These are phyloP conservation scores for Lagodon rhomboides DNA, from an alignment of 2,797 vertebrate species.

Conservation along the genomic window DNA sequence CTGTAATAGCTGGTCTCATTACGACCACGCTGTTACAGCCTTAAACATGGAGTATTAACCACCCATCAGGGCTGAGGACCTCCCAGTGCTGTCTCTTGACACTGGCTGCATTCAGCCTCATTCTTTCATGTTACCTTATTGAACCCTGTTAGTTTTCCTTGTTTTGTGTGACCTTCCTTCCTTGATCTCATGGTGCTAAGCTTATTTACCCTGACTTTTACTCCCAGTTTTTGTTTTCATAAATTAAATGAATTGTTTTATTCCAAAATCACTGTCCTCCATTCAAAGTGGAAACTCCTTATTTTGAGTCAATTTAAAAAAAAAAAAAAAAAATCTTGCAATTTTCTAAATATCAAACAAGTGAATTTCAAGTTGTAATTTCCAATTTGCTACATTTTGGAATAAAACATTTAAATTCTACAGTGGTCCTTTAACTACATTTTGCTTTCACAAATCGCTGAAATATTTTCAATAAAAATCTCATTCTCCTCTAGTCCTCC, in stretches of 20 bases:
- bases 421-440: background rate
- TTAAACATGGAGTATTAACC: background rate
- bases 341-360: background rate
- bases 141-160: constrained; percentile 15
- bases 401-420: constrained; percentile 5
- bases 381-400: constrained; percentile 16
- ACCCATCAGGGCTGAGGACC: background rate
- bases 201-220: constrained; percentile 5
- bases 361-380: background rate
- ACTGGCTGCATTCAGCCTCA: background rate
- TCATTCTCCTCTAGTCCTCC: constrained; percentile 84
- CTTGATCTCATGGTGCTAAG: background rate
- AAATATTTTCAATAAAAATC: constrained; percentile 24
- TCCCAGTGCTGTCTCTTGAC: background rate
- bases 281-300: background rate
- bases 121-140: background rate
- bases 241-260: constrained; percentile 4
- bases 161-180: constrained; percentile 18
- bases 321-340: background rate
- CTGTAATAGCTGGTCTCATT: constrained; percentile 8
- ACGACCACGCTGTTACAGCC: background rate
- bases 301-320: background rate
- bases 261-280: constrained; percentile 26
- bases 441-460: background rate
- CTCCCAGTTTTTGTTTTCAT: background rate